Percentiles rank a stretch among this genome's conserved stretches.
phyloP scores from a whole-genome alignment of 92 coral and sea anemone species.

The Porites evermanni region DNA sequence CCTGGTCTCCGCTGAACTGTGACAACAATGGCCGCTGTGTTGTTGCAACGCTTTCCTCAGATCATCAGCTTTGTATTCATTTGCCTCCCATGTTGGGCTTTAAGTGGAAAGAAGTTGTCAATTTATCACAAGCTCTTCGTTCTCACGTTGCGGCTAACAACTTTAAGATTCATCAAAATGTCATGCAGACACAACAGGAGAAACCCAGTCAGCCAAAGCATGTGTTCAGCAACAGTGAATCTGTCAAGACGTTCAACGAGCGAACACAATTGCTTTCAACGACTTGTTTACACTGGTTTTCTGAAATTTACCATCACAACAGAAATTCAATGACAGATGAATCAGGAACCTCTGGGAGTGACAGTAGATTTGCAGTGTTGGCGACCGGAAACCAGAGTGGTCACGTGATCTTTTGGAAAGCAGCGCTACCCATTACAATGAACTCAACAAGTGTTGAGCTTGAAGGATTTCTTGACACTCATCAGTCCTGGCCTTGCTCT shows the following conservation, averaged over 20 bases:
- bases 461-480: slow-evolving; percentile 18
- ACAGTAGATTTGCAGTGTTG: slow-evolving; percentile 49
- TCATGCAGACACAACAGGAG: background rate
- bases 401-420: slow-evolving; percentile 73
- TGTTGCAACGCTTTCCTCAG: slow-evolving; percentile 33
- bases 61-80: slow-evolving; percentile 30
- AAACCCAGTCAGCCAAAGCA: background rate
- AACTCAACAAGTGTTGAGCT: slow-evolving; percentile 15
- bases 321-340: background rate
- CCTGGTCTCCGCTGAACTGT: slow-evolving; percentile 82
- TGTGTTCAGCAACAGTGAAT: background rate
- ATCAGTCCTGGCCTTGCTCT: slow-evolving; percentile 29
- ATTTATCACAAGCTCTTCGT: slow-evolving; percentile 4
- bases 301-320: slow-evolving; percentile 16
- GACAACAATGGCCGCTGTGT: slow-evolving; percentile 59
- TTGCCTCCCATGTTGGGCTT: slow-evolving; percentile 17
- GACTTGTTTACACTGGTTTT: slow-evolving; percentile 38
- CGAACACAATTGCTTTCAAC: slow-evolving; percentile 24
- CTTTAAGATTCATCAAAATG: slow-evolving; percentile 18
- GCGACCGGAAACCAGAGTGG: slow-evolving; percentile 74
- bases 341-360: background rate
- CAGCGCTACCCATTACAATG: slow-evolving; percentile 36
- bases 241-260: slow-evolving; percentile 4
- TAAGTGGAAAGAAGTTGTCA: slow-evolving; percentile 29
- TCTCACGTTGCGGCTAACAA: background rate